A percentile compares a stretch with the other conserved stretches of the same genome.
phyloP scores from a whole-genome alignment of 53 echinoderm and acorn worm genomes.

The Luidia sarsii region DNA sequence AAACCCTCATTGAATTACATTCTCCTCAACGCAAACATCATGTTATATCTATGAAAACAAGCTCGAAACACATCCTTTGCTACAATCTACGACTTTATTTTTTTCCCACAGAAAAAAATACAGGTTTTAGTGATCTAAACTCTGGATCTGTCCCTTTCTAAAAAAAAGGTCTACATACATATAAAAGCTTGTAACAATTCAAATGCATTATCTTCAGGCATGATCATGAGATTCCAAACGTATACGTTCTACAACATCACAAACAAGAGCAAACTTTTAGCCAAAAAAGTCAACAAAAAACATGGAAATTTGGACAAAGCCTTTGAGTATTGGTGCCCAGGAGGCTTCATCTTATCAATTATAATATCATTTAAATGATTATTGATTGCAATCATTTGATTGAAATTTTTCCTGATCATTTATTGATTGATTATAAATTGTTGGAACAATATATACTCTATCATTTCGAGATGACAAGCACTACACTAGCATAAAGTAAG shows the following conservation, averaged over 20 bases:
- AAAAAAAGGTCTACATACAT: neutral
- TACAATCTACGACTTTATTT: constrained; percentile 8
- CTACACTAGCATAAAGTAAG: too few species aligned
- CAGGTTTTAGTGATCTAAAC: constrained; percentile 28
- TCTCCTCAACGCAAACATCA: too few species aligned
- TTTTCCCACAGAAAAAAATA: constrained; percentile 30
- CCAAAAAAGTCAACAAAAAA: neutral
- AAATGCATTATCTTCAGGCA: constrained; percentile 19
- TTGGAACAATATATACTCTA: too few species aligned
- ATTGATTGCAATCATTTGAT: neutral
- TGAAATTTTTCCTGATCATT: neutral
- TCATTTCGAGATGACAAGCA: too few species aligned
- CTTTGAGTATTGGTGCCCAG: neutral
- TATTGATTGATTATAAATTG: too few species aligned
- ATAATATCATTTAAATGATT: neutral
- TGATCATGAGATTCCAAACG: too few species aligned
- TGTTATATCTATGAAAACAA: too few species aligned
- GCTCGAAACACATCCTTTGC: too few species aligned
- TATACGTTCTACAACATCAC: neutral
- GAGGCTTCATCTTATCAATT: neutral
- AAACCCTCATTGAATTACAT: too few species aligned
- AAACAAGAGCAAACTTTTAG: neutral
- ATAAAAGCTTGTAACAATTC: neutral
- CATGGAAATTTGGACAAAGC: neutral
- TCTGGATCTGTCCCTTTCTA: neutral